These are phyloP conservation scores for Sphinx pinastri DNA, from an alignment of 2,888 invertebrate species.

Conservation along the genomic window DNA sequence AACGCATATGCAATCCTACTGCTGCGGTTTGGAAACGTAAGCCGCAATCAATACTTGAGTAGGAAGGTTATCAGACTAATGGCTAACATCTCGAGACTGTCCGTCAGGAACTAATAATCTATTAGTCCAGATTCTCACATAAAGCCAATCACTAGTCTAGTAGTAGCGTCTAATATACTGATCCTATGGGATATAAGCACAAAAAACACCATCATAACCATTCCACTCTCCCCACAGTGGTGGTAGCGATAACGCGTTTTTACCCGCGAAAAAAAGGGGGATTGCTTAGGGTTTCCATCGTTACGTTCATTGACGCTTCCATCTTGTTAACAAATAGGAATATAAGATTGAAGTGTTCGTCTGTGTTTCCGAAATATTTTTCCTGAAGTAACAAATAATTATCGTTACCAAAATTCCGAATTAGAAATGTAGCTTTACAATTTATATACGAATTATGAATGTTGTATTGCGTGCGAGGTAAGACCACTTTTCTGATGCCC, in stretches of 20 bases:
- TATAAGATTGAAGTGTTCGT: background rate
- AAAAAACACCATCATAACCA: no score
- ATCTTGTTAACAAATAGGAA: background rate
- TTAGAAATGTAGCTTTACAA: no score
- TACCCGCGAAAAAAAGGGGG: no score
- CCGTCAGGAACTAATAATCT: background rate
- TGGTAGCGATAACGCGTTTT: no score
- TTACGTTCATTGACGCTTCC: background rate
- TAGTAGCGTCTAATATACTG: background rate
- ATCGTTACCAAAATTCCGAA: no score
- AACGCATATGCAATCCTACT: conserved; percentile 12
- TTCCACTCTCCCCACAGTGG: no score
- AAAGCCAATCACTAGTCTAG: background rate
- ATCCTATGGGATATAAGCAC: background rate
- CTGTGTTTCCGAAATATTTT: no score
- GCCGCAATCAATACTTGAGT: conserved; percentile 11
- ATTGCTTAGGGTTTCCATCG: conserved; percentile 4
- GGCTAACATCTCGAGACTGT: background rate
- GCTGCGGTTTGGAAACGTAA: conserved; percentile 4
- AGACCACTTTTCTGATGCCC: no score
- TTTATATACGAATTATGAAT: no score
- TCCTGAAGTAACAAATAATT: no score
- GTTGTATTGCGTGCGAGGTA: no score
- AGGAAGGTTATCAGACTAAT: background rate
- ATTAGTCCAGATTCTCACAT: background rate